Base-by-base conservation (phyloP, 2,797 vertebrate species). In the Enteromius radiatus region DNA sequence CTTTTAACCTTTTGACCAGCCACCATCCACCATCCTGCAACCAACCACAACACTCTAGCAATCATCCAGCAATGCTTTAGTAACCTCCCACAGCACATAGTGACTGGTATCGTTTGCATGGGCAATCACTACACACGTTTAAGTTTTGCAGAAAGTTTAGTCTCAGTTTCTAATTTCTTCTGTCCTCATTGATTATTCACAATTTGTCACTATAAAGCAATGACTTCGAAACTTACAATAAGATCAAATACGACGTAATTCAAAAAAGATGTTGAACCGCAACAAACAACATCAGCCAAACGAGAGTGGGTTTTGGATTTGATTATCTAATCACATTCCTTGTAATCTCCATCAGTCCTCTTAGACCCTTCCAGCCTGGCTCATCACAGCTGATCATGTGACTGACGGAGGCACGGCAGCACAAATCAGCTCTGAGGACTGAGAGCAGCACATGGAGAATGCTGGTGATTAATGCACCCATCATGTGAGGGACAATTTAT, bases 311-410 rank as follows among this genome's bases (percentile, higher is more conserved):
- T 92, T 93, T 92, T 93, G 90, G 91, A 92, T 94, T 92, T 94
- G 93, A 95, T 95, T 94, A 94, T 92, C 91, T 95, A 95, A 95
- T 95, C 93, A 94, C 91, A 94, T 92, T 93, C 92, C 94, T 95
- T 94, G 92, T 93, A 93, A 92, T 92, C 91, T 91, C 90, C 90
- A 93, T 93, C 90, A 81, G 90, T 85, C 91, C 88, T 90, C 90
- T 90, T 89, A 89, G 91, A 93, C 91, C 90, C 69, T 78, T 81
- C 91, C 91, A 87, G 81, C 84, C 80, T 65, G 31, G 89, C 89
- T 94, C 92, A 90, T 86, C 85, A 86, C 71, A 74, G 89, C 89
- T 93, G 93, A 94, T 95, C 89, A 85, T 86, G 88, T 93, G 93
- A 94, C 92, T 91, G 91, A 91, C 84, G 83, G 87, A 87, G 84